Base-by-base conservation (phyloP, 2,113 vertebrate genomes). In the Laterallus jamaicensis region DNA sequence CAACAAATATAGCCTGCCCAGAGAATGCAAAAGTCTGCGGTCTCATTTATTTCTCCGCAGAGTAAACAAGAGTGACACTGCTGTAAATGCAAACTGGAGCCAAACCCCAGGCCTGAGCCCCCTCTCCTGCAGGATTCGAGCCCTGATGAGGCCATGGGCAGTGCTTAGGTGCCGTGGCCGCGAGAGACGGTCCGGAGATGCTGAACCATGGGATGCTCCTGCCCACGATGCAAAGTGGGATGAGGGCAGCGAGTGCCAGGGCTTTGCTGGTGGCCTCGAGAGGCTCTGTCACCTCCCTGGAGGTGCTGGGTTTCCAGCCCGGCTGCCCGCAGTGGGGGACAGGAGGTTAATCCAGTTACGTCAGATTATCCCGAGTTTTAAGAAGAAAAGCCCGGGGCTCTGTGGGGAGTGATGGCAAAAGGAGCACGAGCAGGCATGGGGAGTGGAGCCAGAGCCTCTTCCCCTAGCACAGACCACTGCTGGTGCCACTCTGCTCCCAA, bases 31-130 rank as follows among this genome's bases (percentile, higher is more conserved):
- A 74, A 95, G 77, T 52, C 95, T 73, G 86, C 54, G 60, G 84
- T 60, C 91, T 95, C 94, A 93, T 96, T 97, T 95, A 93, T 97
- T 81, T 95, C 95, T 54, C 83, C 17, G n/a, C 84, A 88, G 95
- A 95, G 93, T 97, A 96, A 97, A 97, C 97, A 97, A 32, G 47
- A 40, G 82, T 92, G 97, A 95, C 96, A 92, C 31, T 16, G 92
- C 91, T 96, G 89, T 70, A 95, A 95, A 93, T 86, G 94, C 0
- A 14, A 88, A 70, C 54, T 1, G 0, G 52, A 94, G 94, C 82
- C 91, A 73, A 85, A 10, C 10, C 8, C 84, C 70, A 2, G 70
- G 4, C 10, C 77, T 1, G 39, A 39, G 87, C 12, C 78, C 49
- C 59, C 44, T 60, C 81, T 92, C 67, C 70, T 0, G 21, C 84